Base-by-base conservation (phyloP, 2,113 vertebrate genomes). In the Nothocercus julius region DNA sequence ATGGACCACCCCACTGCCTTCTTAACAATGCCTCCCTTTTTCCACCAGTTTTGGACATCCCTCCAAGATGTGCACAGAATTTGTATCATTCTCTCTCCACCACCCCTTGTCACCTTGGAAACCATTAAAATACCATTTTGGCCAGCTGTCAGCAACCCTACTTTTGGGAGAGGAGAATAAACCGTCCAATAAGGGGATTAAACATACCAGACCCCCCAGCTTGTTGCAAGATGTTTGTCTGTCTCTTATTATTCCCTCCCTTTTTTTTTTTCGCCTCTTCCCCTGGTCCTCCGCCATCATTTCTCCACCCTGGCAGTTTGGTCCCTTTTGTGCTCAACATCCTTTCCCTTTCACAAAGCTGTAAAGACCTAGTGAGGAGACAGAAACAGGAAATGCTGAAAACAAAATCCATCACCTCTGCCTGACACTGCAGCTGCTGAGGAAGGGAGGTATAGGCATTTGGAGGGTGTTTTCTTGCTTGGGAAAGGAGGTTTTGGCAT, bases 261-360 rank as follows among this genome's bases (percentile, higher is more conserved):
- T 10, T 8, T 56, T 90, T 92, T 73, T 61, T 61, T 91, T 90
- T 66, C 17, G 36, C 53, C 64, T n/a, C 76, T 44, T 40, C 77
- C 56, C 70, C n/a, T 83, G 56, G 66, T 90, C 62, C 77, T 89
- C 27, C 67, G 54, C 25, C 58, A 49, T 19, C 0, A 0, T 25
- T 83, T 73, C 89, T 91, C 89, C 8, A 0, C 87, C 44, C 68
- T 5, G 20, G 76, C 82, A 78, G 15, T 22, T 74, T n/a, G 25
- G 44, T 75, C 42, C 5, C 74, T 87, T 94, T 97, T 94, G 44
- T 92, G 18, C 45, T 69, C 32, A 49, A 59, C 94, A 92, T 96
- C 92, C 92, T 95, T 93, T 63, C 75, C 61, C 61, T 95, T 96
- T 97, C 93, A 96, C 38, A 42, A 72, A 45, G 11, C 53, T 76